Evolutionary conservation across 92 coral and sea anemone genomes (phyloP), one percentile per base, ranked within the genome.

Genomic region (Muricea muricata): DNA sequence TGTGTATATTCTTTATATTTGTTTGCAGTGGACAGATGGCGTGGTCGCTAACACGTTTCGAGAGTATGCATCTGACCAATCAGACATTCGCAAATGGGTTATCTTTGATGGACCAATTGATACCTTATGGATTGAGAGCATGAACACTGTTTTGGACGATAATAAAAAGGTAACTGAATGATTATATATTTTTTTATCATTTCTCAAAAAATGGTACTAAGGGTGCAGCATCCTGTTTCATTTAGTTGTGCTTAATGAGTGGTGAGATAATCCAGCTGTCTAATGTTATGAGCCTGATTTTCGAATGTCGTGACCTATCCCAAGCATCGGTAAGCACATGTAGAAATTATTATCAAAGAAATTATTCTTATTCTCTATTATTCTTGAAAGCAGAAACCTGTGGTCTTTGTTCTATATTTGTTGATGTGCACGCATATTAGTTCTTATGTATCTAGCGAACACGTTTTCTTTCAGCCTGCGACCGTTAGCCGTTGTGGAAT

Each of bases 1-100:
- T n/a, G n/a, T n/a, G n/a, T n/a, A n/a, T n/a, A n/a, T n/a, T n/a
- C n/a, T 5, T 17, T 45, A 45, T 45, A 45, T 45, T 68, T 63
- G 25, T 3, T 74, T 74, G 40, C 84, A 96, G 98, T 97, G 99
- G 99, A 97, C 99, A 3, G 99, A 97, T 75, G 99, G 99, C 71
- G 94, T 97, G 63, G 99, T 97, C 11, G 99, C 99, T 9, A 97
- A 97, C 87, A 97, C 99, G 4, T 97, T 97, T 94, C 98, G 99
- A 60, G 99, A 97, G 87, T 97, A 97, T 67, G 99, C 99, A 7
- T 87, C 99, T 0, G 99, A 97, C 78, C 99, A 94, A 82, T 90
- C 98, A 17, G 99, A 97, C 69, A 90, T 91, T 72, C 93, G 91
- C 82, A 97, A 97, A 76, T 97, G 99, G 99, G 99, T 97, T 17